Conservation (phyloP, 2,888 invertebrate genomes). For the Clostera curtula region DNA sequence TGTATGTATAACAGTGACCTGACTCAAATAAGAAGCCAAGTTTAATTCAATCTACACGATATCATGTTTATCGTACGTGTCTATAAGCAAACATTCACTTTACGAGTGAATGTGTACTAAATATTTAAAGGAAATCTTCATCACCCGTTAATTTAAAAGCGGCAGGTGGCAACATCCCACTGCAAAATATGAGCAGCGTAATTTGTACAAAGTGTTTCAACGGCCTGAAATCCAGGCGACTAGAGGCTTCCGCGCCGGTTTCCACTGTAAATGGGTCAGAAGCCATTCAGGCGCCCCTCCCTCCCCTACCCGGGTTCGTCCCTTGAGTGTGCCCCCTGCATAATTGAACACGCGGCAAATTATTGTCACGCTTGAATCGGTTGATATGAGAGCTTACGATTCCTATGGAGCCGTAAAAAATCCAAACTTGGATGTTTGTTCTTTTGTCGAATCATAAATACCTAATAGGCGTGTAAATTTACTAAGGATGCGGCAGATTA, state of each 20-base stretch:
- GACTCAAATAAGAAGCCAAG: too few relatives aligned
- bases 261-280: constrained; percentile 67
- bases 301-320: constrained; percentile 32
- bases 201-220: constrained; percentile 22
- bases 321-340: constrained; percentile 60
- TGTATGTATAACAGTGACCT: too few relatives aligned
- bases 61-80: too few relatives aligned
- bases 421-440: background rate
- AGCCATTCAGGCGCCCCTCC: constrained; percentile 48
- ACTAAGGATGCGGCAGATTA: too few relatives aligned
- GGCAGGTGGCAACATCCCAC: too few relatives aligned
- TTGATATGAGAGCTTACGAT: constrained; percentile 36
- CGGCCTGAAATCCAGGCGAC: constrained; percentile 32
- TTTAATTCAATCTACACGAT: too few relatives aligned
- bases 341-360: constrained; percentile 69
- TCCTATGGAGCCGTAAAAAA: constrained; percentile 20
- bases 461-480: too few relatives aligned
- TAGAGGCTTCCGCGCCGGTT: constrained; percentile 46
- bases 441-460: too few relatives aligned
- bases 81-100: too few relatives aligned
- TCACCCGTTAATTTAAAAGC: too few relatives aligned
- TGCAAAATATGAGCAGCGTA: constrained; percentile 26
- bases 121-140: too few relatives aligned
- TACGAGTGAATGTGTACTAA: too few relatives aligned
- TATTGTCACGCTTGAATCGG: constrained; percentile 57